phyloP scores from a whole-genome alignment of 2,888 invertebrate genomes.

The Hirudinaria manillensis region DNA sequence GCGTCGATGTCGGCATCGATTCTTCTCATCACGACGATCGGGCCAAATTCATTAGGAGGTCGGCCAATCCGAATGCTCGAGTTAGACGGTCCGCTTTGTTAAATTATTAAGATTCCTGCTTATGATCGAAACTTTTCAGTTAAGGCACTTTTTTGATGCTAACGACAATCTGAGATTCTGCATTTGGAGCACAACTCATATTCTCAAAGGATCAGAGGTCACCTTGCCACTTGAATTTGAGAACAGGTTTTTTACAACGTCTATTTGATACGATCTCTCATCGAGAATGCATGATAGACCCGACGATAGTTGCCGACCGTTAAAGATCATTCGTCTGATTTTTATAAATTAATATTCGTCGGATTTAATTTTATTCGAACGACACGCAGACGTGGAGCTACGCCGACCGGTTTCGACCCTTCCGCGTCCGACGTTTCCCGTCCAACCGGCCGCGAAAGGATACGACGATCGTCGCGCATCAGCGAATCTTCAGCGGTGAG shows the following conservation, averaged over 20 bases:
- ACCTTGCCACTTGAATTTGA: slow-evolving; percentile 25
- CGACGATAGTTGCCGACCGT: no score
- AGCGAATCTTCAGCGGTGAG: slow-evolving; percentile 11
- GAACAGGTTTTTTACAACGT: not conserved
- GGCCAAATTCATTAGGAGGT: slow-evolving; percentile 22
- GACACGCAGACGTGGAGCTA: no score
- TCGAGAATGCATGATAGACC: no score
- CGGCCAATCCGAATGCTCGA: slow-evolving; percentile 28
- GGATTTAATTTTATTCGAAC: no score
- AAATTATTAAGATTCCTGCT: not conserved
- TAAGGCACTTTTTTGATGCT: slow-evolving; percentile 28
- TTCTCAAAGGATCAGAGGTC: slow-evolving; percentile 20
- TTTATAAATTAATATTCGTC: no score
- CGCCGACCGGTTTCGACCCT: no score
- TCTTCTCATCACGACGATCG: slow-evolving; percentile 12
- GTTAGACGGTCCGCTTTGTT: not conserved
- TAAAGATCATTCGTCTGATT: no score
- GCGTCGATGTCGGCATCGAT: slow-evolving; percentile 19
- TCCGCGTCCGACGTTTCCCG: no score
- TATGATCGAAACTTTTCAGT: not conserved
- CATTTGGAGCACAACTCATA: slow-evolving; percentile 13
- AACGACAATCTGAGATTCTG: slow-evolving; percentile 18
- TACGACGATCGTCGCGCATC: not conserved
- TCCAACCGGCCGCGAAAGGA: not conserved
- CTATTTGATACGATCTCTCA: no score